Percentiles rank a stretch among this genome's conserved stretches.
phyloP scores from a whole-genome alignment of 2,888 invertebrate species.

The Actias luna region DNA sequence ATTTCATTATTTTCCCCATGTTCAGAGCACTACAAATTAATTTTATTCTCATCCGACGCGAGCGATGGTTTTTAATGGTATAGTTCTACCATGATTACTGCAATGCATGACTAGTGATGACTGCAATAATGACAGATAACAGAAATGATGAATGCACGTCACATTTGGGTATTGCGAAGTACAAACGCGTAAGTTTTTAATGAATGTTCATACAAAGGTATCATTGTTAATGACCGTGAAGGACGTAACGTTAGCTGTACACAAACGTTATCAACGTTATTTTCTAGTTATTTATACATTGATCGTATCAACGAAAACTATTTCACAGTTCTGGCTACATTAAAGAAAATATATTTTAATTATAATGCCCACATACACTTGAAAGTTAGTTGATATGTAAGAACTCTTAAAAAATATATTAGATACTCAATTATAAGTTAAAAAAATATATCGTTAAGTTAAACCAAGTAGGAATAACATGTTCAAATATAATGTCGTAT shows the following conservation, averaged over 20 bases:
- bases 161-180: background rate
- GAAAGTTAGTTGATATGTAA: constrained; percentile 24
- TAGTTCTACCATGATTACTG: no score
- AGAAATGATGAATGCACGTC: no score
- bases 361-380: constrained; percentile 26
- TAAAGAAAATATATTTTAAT: constrained; percentile 25
- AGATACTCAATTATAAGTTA: no score
- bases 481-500: no score
- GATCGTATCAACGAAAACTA: constrained; percentile 26
- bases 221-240: constrained; percentile 12
- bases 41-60: background rate
- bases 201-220: constrained; percentile 7
- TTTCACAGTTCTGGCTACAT: constrained; percentile 34
- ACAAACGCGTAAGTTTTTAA: constrained; percentile 2
- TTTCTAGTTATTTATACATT: constrained; percentile 3
- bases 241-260: constrained; percentile 10
- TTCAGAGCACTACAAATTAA: background rate
- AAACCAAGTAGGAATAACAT: no score
- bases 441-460: no score
- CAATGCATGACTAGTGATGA: no score
- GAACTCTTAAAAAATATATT: no score
- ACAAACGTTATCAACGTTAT: background rate
- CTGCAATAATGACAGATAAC: background rate
- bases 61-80: background rate
- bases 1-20: background rate